Conservation (phyloP, 2,888 invertebrate genomes). For the Synanthedon myopaeformis region DNA sequence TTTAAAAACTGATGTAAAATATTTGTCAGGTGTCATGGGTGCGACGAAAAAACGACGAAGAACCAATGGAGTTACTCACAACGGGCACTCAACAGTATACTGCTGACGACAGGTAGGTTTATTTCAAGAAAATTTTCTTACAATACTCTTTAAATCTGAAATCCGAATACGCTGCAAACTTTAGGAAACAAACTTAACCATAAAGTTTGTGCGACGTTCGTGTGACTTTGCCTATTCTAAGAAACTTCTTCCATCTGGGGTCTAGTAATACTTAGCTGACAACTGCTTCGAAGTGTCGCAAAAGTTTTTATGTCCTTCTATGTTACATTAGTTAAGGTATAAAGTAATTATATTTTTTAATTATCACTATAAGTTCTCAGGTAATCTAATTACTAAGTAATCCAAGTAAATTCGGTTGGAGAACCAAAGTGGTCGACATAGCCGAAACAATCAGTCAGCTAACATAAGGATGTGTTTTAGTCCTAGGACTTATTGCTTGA, state of each 20-base stretch:
- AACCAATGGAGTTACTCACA: slow-evolving; percentile 56
- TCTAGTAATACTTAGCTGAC: not conserved
- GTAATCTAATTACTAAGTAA: no score
- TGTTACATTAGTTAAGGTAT: no score
- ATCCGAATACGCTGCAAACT: not conserved
- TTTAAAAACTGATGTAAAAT: not conserved
- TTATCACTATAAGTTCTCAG: no score
- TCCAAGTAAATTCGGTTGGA: no score
- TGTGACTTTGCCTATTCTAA: not conserved
- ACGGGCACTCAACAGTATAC: slow-evolving; percentile 60
- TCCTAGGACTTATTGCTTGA: no score
- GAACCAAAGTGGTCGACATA: no score
- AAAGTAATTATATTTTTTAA: no score
- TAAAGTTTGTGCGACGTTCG: not conserved
- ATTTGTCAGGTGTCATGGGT: slow-evolving; percentile 54
- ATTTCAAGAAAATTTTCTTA: not conserved
- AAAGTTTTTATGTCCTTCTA: no score
- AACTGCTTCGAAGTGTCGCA: not conserved
- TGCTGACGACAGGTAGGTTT: slow-evolving; percentile 46
- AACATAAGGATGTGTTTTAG: no score
- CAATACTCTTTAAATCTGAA: not conserved
- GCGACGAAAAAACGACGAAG: slow-evolving; percentile 55
- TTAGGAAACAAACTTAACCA: not conserved
- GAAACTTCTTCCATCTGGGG: not conserved
- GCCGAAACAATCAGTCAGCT: no score